Evolutionary conservation across 2,888 invertebrate genomes (phyloP), one percentile per base, ranked within the genome.

Genomic region (Ichneumoninae sp.): DNA sequence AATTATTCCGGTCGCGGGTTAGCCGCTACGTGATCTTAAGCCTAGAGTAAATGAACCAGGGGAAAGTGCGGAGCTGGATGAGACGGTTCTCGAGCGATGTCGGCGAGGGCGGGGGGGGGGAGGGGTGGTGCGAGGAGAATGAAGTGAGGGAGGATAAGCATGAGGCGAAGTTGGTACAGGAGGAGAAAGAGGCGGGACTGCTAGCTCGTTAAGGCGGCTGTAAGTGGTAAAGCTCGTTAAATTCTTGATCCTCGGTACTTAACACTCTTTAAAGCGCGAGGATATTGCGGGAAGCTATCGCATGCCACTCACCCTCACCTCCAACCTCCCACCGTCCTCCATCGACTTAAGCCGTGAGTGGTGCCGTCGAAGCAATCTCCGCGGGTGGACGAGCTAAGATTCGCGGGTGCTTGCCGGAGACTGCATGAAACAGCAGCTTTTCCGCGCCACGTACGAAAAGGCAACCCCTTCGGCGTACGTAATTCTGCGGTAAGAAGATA

Each of bases 221-320:
- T 86, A 81, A 86, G 83, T 86, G 83, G 83, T 85, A 85, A 83
- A 83, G 81, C 85, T 83, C 84, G 80, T 86, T 87, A 87, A 88
- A 86, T 87, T 86, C 86, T 85, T 86, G 81, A 86, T 85, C 81
- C 80, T 84, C 81, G 80, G 81, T 82, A 84, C 83, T 83, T 76
- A 88, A 83, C 83, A 83, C 87, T 86, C 83, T 87, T 87, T 83
- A 86, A 83, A 81, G 68, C 70, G 47, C 30, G 44, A 71, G 54
- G 52, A 77, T 81, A 83, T 80, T 70, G 78, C 78, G 66, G 70
- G 40, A 79, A 74, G 74, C 57, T 85, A 81, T 81, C 81, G 75
- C 57, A 70, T 78, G 74, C 70, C 81, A 81, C 75, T 85, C 74
- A 70, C 47, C 40, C 63, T 52, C 60, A 30, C 71, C n/a, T 70